These are phyloP conservation scores for Panorpa germanica DNA, from an alignment of 2,888 invertebrate genomes.

Conservation along the genomic window DNA sequence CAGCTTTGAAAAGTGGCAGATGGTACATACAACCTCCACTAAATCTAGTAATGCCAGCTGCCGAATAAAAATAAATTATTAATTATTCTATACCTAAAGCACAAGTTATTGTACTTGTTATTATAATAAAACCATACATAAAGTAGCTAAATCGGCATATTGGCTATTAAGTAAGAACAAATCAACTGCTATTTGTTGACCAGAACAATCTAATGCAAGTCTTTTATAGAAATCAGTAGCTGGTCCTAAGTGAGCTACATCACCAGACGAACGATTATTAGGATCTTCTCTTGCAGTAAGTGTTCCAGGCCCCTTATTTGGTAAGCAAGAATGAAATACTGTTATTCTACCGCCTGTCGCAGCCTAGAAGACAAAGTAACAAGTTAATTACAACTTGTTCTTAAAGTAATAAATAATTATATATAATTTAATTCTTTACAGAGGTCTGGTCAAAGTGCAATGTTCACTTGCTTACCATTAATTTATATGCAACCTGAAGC, in stretches of 20 bases:
- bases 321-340: conserved; percentile 81
- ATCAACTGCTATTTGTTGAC: conserved; percentile 90
- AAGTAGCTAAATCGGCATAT: conserved; percentile 84
- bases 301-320: conserved; percentile 75
- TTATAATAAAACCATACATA: conserved; percentile 39
- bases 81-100: background rate
- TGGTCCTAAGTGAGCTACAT: conserved; percentile 75
- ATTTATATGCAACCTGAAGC: conserved; percentile 76
- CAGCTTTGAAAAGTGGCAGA: conserved; percentile 67
- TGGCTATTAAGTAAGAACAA: conserved; percentile 84
- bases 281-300: conserved; percentile 64
- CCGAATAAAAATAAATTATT: conserved; percentile 13
- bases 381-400: conserved; percentile 7
- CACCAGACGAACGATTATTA: conserved; percentile 61
- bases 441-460: background rate
- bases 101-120: background rate
- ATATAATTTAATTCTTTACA: conserved; percentile 5
- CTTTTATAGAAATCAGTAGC: conserved; percentile 97
- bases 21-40: conserved; percentile 88
- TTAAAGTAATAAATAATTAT: conserved; percentile 1
- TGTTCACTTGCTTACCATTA: conserved; percentile 43
- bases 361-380: conserved; percentile 28
- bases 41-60: conserved; percentile 83
- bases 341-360: conserved; percentile 89
- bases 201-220: conserved; percentile 87